A percentile compares a stretch with the other conserved stretches of the same genome.
Evolutionary conservation across 1,140 invertebrate species (phyloP).

Genomic region (Octopus bimaculoides): DNA sequence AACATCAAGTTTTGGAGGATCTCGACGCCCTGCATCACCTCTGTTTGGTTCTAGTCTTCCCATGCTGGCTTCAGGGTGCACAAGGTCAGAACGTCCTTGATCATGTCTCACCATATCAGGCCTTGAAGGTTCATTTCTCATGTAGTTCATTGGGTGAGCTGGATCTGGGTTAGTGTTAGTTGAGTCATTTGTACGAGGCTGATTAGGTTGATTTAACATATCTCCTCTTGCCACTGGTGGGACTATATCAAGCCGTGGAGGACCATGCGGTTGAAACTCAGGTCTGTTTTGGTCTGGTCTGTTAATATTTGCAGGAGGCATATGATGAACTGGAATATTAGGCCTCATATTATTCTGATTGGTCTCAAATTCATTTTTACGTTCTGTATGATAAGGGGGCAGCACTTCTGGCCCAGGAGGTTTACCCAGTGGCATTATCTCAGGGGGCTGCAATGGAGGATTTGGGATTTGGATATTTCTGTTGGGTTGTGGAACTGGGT

Average conservation of each 20-base stretch:
- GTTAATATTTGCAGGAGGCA: background rate
- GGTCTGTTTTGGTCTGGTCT: background rate
- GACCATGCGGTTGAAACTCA: background rate
- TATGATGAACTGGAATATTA: background rate
- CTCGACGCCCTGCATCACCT: background rate
- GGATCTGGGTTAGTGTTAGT: background rate
- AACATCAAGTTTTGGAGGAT: background rate
- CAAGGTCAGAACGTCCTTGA: no score
- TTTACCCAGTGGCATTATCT: background rate
- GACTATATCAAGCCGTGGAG: background rate
- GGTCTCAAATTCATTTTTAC: background rate
- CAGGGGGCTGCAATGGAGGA: background rate
- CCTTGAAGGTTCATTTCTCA: background rate
- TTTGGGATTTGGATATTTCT: background rate
- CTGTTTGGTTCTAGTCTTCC: background rate
- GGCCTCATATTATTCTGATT: background rate
- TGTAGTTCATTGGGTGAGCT: background rate
- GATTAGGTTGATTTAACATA: background rate
- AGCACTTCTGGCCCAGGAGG: slow-evolving; percentile 1
- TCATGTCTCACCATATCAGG: background rate
- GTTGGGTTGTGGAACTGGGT: background rate
- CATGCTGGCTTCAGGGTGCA: background rate
- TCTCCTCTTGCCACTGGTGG: background rate
- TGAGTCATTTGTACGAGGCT: background rate
- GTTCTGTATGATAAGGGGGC: background rate